Percentiles rank a stretch among this genome's conserved stretches.
Evolutionary conservation across 2,888 invertebrate genomes (phyloP).

Genomic region (Fabriciana adippe): DNA sequence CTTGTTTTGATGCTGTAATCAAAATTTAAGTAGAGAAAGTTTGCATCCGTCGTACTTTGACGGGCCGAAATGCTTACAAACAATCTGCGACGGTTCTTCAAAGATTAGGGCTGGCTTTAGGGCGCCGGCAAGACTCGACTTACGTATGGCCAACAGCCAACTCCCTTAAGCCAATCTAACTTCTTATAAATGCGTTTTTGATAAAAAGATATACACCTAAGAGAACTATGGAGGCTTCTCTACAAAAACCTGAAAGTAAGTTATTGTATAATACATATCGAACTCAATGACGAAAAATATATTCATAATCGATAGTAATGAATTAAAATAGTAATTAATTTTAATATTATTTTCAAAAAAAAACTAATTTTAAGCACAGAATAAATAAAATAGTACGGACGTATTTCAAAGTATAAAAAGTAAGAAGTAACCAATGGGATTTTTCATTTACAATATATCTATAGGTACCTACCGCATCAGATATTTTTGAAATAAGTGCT

Average conservation of each 20-base stretch:
- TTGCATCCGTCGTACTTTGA: slow-evolving; percentile 72
- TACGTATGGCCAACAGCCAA: slow-evolving; percentile 77
- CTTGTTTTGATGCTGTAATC: slow-evolving; percentile 46
- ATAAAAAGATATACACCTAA: slow-evolving; percentile 79
- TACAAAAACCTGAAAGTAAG: slow-evolving; percentile 66
- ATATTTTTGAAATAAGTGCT: too few relatives aligned
- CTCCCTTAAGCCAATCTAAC: slow-evolving; percentile 81
- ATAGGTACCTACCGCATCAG: too few relatives aligned
- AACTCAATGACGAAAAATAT: too few relatives aligned
- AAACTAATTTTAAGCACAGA: too few relatives aligned
- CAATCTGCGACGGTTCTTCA: slow-evolving; percentile 76
- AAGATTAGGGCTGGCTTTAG: slow-evolving; percentile 74
- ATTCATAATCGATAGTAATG: too few relatives aligned
- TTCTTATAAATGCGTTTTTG: slow-evolving; percentile 83
- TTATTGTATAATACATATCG: slow-evolving; percentile 54
- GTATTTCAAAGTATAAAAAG: too few relatives aligned
- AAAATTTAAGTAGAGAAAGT: slow-evolving; percentile 66
- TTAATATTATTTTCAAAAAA: too few relatives aligned
- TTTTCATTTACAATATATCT: too few relatives aligned
- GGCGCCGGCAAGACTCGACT: slow-evolving; percentile 73
- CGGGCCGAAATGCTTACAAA: slow-evolving; percentile 73
- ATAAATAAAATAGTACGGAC: too few relatives aligned
- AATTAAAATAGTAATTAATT: too few relatives aligned
- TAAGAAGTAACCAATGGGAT: too few relatives aligned
- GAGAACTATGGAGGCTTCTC: slow-evolving; percentile 67